Evolutionary conservation across 2,888 invertebrate genomes (phyloP), one percentile per base, ranked within the genome.

Genomic region (Seira ritae): DNA sequence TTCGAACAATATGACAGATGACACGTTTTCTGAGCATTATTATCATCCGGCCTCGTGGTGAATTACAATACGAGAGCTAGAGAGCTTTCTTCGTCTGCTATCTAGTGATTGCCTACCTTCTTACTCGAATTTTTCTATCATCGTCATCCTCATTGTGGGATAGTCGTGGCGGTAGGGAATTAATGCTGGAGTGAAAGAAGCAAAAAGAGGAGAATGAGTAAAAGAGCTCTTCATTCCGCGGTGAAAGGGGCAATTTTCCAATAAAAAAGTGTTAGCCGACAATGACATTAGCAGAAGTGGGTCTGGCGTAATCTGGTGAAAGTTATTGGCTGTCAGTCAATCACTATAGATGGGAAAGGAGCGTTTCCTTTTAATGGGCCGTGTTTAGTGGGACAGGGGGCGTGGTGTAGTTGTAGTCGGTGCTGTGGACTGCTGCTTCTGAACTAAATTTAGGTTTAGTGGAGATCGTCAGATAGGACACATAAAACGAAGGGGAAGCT

Each of bases 251-350:
- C 6, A 3, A 50, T 8, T 50, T 50, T 50, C 12, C 50, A 8
- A 50, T 8, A 8, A 50, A 50, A 50, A 50, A 50, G 15, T 50
- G 50, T 50, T 50, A 50, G 50, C 17, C 15, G 50, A 50, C 50
- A 50, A 50, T 50, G 50, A 50, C 50, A 50, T 50, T 50, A 50
- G 15, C 2, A 50, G 50, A 50, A 50, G 50, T 50, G 50, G 50
- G 50, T 50, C 50, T 50, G 17, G 50, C 50, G 50, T 50, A 50
- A 50, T 50, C 50, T 50, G 50, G 50, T 50, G 50, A 50, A 50
- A 50, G 50, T 50, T 50, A 50, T 50, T 50, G 50, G 50, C 15
- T 50, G 50, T n/a, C 50, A 8, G 50, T 50, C 50, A 50, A 50
- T 50, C 50, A 50, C 50, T 50, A 50, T 50, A 50, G 50, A 50